Base-by-base conservation (phyloP, 92 coral and sea anemone genomes). In the Bergia sp. region DNA sequence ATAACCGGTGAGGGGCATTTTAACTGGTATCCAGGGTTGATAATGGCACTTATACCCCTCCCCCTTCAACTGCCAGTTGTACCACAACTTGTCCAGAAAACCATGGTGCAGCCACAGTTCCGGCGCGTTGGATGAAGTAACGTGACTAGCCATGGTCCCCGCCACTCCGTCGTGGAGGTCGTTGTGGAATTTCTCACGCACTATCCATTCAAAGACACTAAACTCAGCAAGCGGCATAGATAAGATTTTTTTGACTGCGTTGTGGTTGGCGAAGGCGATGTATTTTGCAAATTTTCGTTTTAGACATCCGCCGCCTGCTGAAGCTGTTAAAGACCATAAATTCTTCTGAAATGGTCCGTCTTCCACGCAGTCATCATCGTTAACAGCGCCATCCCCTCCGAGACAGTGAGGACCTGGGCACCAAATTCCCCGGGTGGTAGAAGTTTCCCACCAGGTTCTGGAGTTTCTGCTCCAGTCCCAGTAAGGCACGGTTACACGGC, bases 61-160 rank as follows among this genome's bases (percentile, higher is more conserved):
- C 0, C 94, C 90, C 78, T 81, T 87, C 20, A 77, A 47, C 88
- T 96, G 98, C 95, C 94, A 95, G 80, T 90, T 86, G 81, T 89
- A 71, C 99, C 99, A 96, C 41, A 96, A 86, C 73, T 93, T 96
- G 88, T 96, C 98, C 20, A 96, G 80, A 80, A 96, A 96, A 74
- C 94, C 82, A 73, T 96, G 99, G 64, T 96, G 99, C 9, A 96
- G 91, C 88, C 88, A 88, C 79, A 96, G 94, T 91, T 96, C 98
- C 0, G 98, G 99, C 13, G 99, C 90, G 61, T 89, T 91, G 4
- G 96, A 89, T 37, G 98, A 79, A 7, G 94, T 80, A 40, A 50
- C 64, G 86, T 93, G 93, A 81, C 73, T 86, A 23, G 86, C 85
- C 98, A 95, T 93, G 20, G 88, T 64, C 7, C 91, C 85, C 16